phyloP scores from a whole-genome alignment of 2,113 vertebrate genomes.

The Cephalopholis sonnerati region DNA sequence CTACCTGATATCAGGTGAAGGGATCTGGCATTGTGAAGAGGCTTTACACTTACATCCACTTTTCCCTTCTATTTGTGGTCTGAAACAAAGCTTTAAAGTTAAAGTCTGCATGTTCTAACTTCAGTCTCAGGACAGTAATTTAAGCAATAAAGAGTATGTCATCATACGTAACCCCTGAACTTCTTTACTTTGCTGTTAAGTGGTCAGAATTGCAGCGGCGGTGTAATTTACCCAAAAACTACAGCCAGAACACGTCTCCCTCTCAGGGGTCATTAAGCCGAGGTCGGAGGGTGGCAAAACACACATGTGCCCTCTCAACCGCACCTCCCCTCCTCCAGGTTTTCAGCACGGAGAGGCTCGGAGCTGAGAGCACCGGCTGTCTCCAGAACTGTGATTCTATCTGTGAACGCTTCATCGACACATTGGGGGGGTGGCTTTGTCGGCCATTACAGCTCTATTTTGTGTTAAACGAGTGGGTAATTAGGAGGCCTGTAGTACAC shows the following conservation, averaged over 20 bases:
- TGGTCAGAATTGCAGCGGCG: slow-evolving; percentile 71
- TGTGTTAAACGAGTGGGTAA: slow-evolving; percentile 78
- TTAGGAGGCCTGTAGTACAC: slow-evolving; percentile 76
- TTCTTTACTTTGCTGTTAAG: slow-evolving; percentile 72
- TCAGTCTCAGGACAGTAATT: slow-evolving; percentile 63
- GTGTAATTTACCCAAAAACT: slow-evolving; percentile 72
- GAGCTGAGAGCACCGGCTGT: slow-evolving; percentile 63
- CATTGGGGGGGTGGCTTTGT: slow-evolving; percentile 62
- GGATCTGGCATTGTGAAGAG: slow-evolving; percentile 12
- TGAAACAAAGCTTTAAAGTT: not conserved
- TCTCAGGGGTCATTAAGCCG: slow-evolving; percentile 77
- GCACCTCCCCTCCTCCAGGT: slow-evolving; percentile 34
- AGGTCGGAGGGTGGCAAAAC: slow-evolving; percentile 80
- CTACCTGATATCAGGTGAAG: slow-evolving; percentile 43
- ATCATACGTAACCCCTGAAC: slow-evolving; percentile 71
- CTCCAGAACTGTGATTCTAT: slow-evolving; percentile 73
- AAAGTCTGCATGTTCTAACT: slow-evolving; percentile 27
- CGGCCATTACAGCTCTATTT: slow-evolving; percentile 78
- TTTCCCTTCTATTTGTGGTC: slow-evolving; percentile 31
- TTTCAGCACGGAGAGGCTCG: slow-evolving; percentile 12
- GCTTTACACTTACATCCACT: slow-evolving; percentile 16
- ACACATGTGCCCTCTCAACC: slow-evolving; percentile 77
- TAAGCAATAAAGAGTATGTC: slow-evolving; percentile 69
- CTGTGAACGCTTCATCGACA: slow-evolving; percentile 79
- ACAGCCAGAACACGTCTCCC: slow-evolving; percentile 74